Conservation (phyloP, 2,113 vertebrate genomes). For the Rhabdornis inornatus region DNA sequence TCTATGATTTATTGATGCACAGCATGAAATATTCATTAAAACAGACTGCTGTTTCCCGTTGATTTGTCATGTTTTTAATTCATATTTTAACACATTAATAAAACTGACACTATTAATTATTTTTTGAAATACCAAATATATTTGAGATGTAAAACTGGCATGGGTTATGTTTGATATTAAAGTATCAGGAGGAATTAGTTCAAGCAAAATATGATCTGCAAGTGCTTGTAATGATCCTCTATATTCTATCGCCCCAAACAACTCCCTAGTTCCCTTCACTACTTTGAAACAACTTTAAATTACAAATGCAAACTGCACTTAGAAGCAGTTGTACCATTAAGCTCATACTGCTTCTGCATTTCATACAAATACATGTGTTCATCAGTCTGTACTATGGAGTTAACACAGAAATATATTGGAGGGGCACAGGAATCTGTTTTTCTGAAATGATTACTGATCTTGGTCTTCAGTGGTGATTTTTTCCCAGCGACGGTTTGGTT, state of each 20-base stretch:
- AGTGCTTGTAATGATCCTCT: neutral
- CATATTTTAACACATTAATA: slow-evolving; percentile 80
- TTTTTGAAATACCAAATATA: slow-evolving; percentile 68
- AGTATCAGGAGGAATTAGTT: slow-evolving; percentile 35
- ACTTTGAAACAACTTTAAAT: slow-evolving; percentile 38
- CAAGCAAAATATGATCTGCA: slow-evolving; percentile 16
- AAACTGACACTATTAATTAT: slow-evolving; percentile 74
- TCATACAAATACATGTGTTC: neutral
- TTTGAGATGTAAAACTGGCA: slow-evolving; percentile 51
- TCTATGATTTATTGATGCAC: slow-evolving; percentile 73
- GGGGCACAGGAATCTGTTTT: neutral
- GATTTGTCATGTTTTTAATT: slow-evolving; percentile 79
- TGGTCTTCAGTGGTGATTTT: neutral
- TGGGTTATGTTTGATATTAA: slow-evolving; percentile 13
- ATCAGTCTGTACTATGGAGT: neutral
- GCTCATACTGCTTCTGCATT: slow-evolving; percentile 5
- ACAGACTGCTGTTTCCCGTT: slow-evolving; percentile 70
- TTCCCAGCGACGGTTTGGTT: neutral
- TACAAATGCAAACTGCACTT: slow-evolving; percentile 33
- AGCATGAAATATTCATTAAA: slow-evolving; percentile 78
- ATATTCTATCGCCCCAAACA: slow-evolving; percentile 19
- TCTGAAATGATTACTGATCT: neutral
- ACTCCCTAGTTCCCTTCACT: slow-evolving; percentile 29
- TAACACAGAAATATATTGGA: neutral
- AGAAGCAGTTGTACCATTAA: slow-evolving; percentile 7